Evolutionary conservation across 2,113 vertebrate genomes (phyloP).

Genomic region (Trogon melanurus): DNA sequence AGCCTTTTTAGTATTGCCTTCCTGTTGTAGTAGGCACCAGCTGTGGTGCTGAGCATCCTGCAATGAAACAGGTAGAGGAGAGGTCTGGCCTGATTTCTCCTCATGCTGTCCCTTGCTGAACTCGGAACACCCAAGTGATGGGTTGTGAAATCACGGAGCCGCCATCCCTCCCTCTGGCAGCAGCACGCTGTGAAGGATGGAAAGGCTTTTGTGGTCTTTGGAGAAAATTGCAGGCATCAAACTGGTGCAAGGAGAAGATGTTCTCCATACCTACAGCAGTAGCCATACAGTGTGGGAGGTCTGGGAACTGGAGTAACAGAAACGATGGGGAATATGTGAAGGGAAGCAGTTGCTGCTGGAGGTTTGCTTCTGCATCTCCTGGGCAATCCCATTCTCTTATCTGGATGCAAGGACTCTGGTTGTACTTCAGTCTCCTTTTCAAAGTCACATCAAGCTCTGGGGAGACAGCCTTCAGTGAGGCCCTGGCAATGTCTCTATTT

Average conservation of each 20-base stretch:
- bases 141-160: fast-evolving
- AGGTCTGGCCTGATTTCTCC: not conserved
- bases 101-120: not conserved
- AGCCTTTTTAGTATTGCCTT: not conserved
- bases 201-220: not conserved
- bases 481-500: not conserved
- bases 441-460: not conserved
- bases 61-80: not conserved
- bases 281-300: not conserved
- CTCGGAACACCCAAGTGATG: not conserved
- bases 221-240: not conserved
- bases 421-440: not conserved
- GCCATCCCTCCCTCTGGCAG: not conserved
- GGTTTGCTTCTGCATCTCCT: not conserved
- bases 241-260: not conserved
- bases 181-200: not conserved
- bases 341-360: not conserved
- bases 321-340: not conserved
- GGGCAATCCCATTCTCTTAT: not conserved
- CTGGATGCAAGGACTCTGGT: not conserved
- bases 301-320: not conserved
- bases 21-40: not conserved
- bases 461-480: not conserved
- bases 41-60: not conserved
- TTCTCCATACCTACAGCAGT: fast-evolving